Percentiles rank a stretch among this genome's conserved stretches.
These are phyloP conservation scores for Pluvialis apricaria DNA, from an alignment of 2,113 vertebrate species.

Conservation along the genomic window DNA sequence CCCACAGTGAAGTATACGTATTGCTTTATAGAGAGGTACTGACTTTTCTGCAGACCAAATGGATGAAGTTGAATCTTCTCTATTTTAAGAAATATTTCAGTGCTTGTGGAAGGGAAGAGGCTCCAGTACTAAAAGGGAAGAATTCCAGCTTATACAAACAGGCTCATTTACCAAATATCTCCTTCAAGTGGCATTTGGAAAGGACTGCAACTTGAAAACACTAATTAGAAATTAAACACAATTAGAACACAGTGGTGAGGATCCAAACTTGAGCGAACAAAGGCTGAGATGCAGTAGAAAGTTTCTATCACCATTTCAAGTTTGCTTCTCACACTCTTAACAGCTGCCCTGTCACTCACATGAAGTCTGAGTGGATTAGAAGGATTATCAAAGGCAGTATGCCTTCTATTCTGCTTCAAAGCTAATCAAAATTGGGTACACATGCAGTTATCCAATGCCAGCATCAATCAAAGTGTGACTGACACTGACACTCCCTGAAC, in stretches of 20 bases:
- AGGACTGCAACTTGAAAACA: background rate
- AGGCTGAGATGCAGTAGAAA: background rate
- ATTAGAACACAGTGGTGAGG: background rate
- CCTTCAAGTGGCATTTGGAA: background rate
- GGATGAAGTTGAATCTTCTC: background rate
- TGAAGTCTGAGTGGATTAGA: conserved; percentile 45
- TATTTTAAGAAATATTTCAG: background rate
- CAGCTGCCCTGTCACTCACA: conserved; percentile 26
- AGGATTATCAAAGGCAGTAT: conserved; percentile 30
- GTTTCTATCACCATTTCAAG: background rate
- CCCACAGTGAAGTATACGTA: background rate
- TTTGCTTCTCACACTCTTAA: background rate
- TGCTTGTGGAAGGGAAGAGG: background rate
- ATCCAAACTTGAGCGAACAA: background rate
- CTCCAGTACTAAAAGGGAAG: background rate
- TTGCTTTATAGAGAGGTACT: background rate
- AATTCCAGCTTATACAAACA: background rate
- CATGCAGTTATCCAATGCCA: conserved; percentile 27
- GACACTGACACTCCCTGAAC: background rate
- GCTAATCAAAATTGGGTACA: conserved; percentile 35
- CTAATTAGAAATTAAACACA: background rate
- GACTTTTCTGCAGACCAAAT: background rate
- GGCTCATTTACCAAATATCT: background rate
- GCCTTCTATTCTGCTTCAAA: conserved; percentile 35
- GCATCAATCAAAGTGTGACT: conserved; percentile 38